These are phyloP conservation scores for Chesias legatella DNA, from an alignment of 2,888 invertebrate species.

Conservation along the genomic window DNA sequence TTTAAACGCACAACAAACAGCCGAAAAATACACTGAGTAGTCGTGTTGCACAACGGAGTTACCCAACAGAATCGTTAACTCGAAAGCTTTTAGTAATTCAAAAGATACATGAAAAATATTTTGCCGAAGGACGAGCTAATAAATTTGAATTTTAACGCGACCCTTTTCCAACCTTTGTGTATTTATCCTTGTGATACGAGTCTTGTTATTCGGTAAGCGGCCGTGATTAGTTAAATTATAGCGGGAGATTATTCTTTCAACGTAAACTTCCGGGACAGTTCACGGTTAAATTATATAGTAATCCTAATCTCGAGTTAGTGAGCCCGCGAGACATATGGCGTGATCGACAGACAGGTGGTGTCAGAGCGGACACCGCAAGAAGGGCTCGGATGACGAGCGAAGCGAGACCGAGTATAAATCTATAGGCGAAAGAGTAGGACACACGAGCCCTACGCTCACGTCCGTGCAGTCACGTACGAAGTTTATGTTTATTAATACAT, in stretches of 20 bases:
- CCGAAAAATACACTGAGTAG: conserved; percentile 39
- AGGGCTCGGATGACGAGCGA: conserved; percentile 61
- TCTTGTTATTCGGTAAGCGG: conserved; percentile 31
- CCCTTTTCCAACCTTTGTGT: conserved; percentile 34
- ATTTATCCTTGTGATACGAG: conserved; percentile 31
- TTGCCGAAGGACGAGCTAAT: conserved; percentile 37
- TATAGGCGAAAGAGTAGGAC: conserved; percentile 50
- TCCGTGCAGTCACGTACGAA: conserved; percentile 35
- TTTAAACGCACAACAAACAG: conserved; percentile 39
- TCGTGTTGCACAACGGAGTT: conserved; percentile 52
- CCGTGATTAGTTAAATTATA: conserved; percentile 26
- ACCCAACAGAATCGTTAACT: conserved; percentile 41
- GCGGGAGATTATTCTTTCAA: conserved; percentile 23
- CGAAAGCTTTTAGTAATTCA: conserved; percentile 56
- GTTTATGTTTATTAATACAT: conserved; percentile 57
- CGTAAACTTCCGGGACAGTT: conserved; percentile 52
- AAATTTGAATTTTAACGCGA: conserved; percentile 35
- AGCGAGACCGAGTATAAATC: conserved; percentile 41
- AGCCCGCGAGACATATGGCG: conserved; percentile 46
- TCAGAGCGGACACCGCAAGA: conserved; percentile 56
- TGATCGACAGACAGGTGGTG: conserved; percentile 55
- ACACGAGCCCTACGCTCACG: conserved; percentile 35
- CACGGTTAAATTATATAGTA: conserved; percentile 44
- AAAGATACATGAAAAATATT: conserved; percentile 45
- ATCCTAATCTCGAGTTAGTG: conserved; percentile 29